Conservation (phyloP, 1,140 invertebrate species). For the Cyrtorhinus lividipennis region DNA sequence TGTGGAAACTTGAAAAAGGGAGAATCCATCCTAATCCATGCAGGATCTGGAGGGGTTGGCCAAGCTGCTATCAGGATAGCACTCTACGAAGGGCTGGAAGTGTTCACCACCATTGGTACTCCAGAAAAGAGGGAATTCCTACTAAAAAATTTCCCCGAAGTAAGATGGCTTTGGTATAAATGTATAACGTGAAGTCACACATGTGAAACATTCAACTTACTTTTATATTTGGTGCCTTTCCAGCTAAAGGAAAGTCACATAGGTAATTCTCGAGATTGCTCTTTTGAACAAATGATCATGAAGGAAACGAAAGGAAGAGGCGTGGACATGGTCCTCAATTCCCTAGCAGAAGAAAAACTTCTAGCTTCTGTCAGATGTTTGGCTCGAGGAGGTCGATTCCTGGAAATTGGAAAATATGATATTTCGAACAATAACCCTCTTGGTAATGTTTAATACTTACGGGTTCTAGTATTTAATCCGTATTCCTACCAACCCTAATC, state of each 20-base stretch:
- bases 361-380: conserved; percentile 43
- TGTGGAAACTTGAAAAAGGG: conserved; percentile 40
- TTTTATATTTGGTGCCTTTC: background rate
- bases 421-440: conserved; percentile 46
- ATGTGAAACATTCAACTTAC: no score
- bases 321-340: conserved; percentile 65
- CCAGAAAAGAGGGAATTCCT: conserved; percentile 53
- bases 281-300: conserved; percentile 55
- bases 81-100: conserved; percentile 43
- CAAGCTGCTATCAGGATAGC: conserved; percentile 63
- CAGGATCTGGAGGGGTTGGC: conserved; percentile 61
- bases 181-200: background rate
- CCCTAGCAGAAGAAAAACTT: conserved; percentile 60
- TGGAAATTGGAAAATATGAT: conserved; percentile 61
- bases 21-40: conserved; percentile 55
- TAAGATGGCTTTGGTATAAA: conserved; percentile 19
- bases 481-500: no score
- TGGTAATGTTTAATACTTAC: conserved; percentile 30
- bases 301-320: conserved; percentile 43
- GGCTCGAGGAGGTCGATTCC: conserved; percentile 45
- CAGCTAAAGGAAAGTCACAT: conserved; percentile 48
- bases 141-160: conserved; percentile 43
- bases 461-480: no score
- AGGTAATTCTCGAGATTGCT: conserved; percentile 51
- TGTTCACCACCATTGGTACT: conserved; percentile 56